Evolutionary conservation across 2,888 invertebrate genomes (phyloP).

Genomic region (Pammene fasciana): DNA sequence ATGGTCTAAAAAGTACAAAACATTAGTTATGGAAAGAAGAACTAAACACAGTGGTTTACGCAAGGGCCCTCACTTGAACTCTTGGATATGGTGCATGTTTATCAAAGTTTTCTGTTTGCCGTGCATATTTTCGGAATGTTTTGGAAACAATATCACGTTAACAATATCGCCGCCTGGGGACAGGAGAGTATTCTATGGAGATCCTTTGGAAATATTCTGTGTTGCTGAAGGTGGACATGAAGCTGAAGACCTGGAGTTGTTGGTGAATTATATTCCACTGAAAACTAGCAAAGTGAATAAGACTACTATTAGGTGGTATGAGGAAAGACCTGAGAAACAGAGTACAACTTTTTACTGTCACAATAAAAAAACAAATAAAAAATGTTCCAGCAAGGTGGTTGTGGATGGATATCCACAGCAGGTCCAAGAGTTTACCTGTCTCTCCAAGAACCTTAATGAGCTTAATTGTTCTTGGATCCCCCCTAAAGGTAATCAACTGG

Average conservation of each 20-base stretch:
- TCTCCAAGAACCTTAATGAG: conserved; percentile 88
- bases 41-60: conserved; percentile 64
- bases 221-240: conserved; percentile 73
- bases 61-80: conserved; percentile 61
- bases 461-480: conserved; percentile 89
- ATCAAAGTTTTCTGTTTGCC: conserved; percentile 69
- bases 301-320: conserved; percentile 84
- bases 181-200: conserved; percentile 83
- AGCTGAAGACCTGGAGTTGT: conserved; percentile 75
- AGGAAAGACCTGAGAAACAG: conserved; percentile 81
- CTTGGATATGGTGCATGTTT: conserved; percentile 71
- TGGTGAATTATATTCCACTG: conserved; percentile 49
- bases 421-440: conserved; percentile 88
- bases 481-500: conserved; percentile 62
- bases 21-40: conserved; percentile 57
- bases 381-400: conserved; percentile 63
- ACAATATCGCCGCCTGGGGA: conserved; percentile 81
- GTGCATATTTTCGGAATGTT: conserved; percentile 66
- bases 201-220: conserved; percentile 86
- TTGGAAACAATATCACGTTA: conserved; percentile 62
- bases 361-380: conserved; percentile 60
- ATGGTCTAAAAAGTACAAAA: conserved; percentile 66
- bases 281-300: conserved; percentile 82
- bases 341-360: conserved; percentile 82
- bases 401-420: conserved; percentile 83